phyloP scores from a whole-genome alignment of 2,888 invertebrate genomes.

The Hyalella azteca region DNA sequence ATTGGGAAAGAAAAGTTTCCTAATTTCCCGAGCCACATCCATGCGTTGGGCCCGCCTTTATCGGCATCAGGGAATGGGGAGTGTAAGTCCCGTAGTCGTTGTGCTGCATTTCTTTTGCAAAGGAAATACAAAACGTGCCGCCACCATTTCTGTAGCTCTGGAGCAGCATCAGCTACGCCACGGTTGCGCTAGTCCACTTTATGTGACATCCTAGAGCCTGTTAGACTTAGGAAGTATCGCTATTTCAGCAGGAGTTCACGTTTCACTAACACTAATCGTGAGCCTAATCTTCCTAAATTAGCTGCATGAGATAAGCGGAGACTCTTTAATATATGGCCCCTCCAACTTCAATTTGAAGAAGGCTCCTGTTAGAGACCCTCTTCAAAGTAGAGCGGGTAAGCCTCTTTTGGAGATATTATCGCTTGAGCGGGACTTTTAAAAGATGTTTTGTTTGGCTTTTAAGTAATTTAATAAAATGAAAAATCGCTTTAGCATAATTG shows the following conservation, averaged over 20 bases:
- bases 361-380: background rate
- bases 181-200: slow-evolving; percentile 18
- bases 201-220: slow-evolving; percentile 36
- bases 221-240: slow-evolving; percentile 36
- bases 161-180: background rate
- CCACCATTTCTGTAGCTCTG: slow-evolving; percentile 16
- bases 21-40: too few relatives aligned
- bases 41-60: background rate
- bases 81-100: background rate
- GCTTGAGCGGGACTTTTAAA: background rate
- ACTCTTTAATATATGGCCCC: slow-evolving; percentile 25
- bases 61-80: slow-evolving; percentile 8
- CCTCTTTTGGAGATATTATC: slow-evolving; percentile 17
- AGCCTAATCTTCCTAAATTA: slow-evolving; percentile 35
- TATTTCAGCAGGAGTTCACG: slow-evolving; percentile 36
- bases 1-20: too few relatives aligned
- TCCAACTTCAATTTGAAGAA: slow-evolving; percentile 34
- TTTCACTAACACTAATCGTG: slow-evolving; percentile 36
- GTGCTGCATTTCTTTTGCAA: background rate
- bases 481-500: too few relatives aligned
- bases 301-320: slow-evolving; percentile 32
- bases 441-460: background rate
- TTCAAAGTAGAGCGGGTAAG: background rate
- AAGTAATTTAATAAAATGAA: too few relatives aligned
- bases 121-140: slow-evolving; percentile 8